Evolutionary conservation across 2,113 vertebrate species (phyloP), one percentile per base, ranked within the genome.

Genomic region (Carassius auratus): DNA sequence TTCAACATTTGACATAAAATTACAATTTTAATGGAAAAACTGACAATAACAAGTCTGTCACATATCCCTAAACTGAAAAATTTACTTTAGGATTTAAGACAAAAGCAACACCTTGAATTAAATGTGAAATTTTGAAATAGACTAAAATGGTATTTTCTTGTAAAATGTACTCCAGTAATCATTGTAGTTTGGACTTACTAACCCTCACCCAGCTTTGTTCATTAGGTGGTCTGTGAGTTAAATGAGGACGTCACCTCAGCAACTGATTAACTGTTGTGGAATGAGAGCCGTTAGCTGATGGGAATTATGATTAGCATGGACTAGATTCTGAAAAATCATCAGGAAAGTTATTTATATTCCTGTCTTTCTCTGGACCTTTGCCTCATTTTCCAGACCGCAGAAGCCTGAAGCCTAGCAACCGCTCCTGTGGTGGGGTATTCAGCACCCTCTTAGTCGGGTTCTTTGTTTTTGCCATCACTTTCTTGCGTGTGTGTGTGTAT

Each of bases 331-430:
- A 82, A 71, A 52, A 71, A 82, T 68, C 66, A 55, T 69, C 45
- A 82, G 66, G 23, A 17, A 50, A 82, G 64, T 82, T 71, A 71
- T 82, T 82, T 68, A 81, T 80, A 81, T 81, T 81, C 19, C 45
- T 71, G 62, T 55, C 80, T 45, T 82, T 23, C 64, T 64, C 30
- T 5, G 26, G 14, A 26, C 45, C 15, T 50, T 82, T 7, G 12
- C 62, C 50, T 82, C 80, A 71, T 82, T 82, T 71, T 71, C 71
- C 19, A 21, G 71, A 52, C 33, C 17, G 14, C 73, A 42, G 33
- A 55, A 68, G 84, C 19, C 26, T 78, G 45, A 78, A 64, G 61
- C 76, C 76, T 78, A 68, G 55, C 74, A 85, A 77, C 62, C 52
- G 15, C 84, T 85, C 76, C 76, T 74, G 76, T 79, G 64, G 76